Evolutionary conservation across 2,888 invertebrate genomes (phyloP).

Genomic region (Stegophylla sp.): DNA sequence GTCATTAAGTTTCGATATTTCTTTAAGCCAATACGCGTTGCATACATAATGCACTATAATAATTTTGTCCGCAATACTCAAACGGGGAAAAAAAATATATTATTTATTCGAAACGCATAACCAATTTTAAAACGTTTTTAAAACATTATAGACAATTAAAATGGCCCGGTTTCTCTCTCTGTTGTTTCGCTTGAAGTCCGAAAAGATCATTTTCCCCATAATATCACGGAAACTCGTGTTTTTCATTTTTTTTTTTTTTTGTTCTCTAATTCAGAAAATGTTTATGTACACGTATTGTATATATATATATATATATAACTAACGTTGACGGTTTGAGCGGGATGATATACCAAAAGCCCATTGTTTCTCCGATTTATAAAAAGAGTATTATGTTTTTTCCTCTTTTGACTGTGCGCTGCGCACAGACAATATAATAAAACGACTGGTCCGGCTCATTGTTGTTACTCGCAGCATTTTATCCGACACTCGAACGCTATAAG

Average conservation of each 20-base stretch:
- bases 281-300: not conserved
- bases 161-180: not conserved
- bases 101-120: not conserved
- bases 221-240: not conserved
- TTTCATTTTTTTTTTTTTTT: not conserved
- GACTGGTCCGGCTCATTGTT: conserved; percentile 30
- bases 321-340: not conserved
- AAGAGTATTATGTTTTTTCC: conserved; percentile 21
- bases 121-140: not conserved
- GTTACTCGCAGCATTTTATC: conserved; percentile 29
- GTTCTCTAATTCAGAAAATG: not conserved
- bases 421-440: conserved; percentile 15
- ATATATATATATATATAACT: not conserved
- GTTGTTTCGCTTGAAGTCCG: not conserved
- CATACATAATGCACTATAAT: not conserved
- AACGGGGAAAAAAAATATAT: not conserved
- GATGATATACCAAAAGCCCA: conserved; percentile 8
- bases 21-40: not conserved
- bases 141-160: not conserved
- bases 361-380: conserved; percentile 23
- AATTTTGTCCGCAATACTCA: not conserved
- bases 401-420: not conserved
- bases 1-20: not conserved
- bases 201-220: not conserved
- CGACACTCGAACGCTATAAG: conserved; percentile 1